phyloP scores from a whole-genome alignment of 2,888 invertebrate genomes.

The Ellobium chinense region DNA sequence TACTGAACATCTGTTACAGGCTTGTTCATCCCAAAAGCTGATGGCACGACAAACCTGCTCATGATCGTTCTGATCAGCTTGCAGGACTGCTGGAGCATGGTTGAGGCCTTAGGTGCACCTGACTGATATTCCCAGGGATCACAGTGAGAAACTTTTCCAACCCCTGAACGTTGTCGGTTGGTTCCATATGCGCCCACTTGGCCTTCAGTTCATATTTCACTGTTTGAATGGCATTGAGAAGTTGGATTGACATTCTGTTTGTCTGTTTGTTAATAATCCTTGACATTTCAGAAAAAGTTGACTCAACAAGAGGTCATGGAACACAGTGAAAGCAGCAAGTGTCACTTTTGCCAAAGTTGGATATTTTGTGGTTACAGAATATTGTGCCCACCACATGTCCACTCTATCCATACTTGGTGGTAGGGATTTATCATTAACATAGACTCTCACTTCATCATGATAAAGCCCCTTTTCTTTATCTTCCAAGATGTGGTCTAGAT shows the following conservation, averaged over 20 bases:
- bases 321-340: neutral
- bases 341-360: slow-evolving; percentile 1
- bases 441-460: slow-evolving; percentile 19
- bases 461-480: neutral
- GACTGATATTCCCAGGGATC: no score
- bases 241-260: neutral
- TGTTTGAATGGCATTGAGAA: slow-evolving; percentile 17
- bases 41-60: no score
- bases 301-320: slow-evolving; percentile 9
- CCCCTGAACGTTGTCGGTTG: no score
- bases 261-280: slow-evolving; percentile 13
- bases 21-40: no score
- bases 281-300: slow-evolving; percentile 22
- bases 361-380: neutral
- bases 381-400: neutral
- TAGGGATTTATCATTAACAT: slow-evolving; percentile 4
- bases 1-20: no score
- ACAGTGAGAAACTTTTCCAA: no score
- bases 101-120: no score
- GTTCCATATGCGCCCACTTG: no score
- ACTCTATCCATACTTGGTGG: neutral
- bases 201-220: slow-evolving; percentile 15
- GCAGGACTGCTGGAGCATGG: no score
- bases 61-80: no score
- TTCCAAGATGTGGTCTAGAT: neutral